Percentiles rank a stretch among this genome's conserved stretches.
These are phyloP conservation scores for Pachypeltis micranthus DNA, from an alignment of 1,140 invertebrate species.

Conservation along the genomic window DNA sequence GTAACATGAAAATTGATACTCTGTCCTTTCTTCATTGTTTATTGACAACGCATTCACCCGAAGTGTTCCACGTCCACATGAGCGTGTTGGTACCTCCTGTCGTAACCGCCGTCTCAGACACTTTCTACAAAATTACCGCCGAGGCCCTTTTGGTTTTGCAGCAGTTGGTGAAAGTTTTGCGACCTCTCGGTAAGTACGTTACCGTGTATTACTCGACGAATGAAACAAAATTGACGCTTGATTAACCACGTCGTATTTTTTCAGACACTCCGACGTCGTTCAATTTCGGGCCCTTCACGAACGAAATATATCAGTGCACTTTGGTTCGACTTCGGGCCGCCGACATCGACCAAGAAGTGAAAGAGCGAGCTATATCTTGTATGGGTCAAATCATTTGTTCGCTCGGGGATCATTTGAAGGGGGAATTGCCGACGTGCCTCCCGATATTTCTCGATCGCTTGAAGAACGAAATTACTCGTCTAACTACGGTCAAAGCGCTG, in stretches of 20 bases:
- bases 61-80: slow-evolving; percentile 70
- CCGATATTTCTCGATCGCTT: slow-evolving; percentile 90
- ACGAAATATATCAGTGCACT: slow-evolving; percentile 73
- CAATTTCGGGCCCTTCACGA: slow-evolving; percentile 66
- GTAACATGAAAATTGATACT: slow-evolving; percentile 98
- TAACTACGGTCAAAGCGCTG: slow-evolving; percentile 91
- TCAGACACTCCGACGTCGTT: slow-evolving; percentile 45
- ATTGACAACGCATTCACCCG: slow-evolving; percentile 67
- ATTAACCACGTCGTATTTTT: slow-evolving; percentile 25
- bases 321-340: slow-evolving; percentile 78
- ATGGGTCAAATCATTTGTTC: slow-evolving; percentile 92
- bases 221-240: too few species aligned
- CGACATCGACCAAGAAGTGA: slow-evolving; percentile 97
- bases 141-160: slow-evolving; percentile 88
- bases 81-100: slow-evolving; percentile 74
- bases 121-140: slow-evolving; percentile 97
- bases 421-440: slow-evolving; percentile 69
- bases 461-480: slow-evolving; percentile 89
- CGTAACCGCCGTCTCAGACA: slow-evolving; percentile 77
- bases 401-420: slow-evolving; percentile 68
- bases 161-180: slow-evolving; percentile 86
- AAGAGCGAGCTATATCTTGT: slow-evolving; percentile 91
- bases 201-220: too few species aligned
- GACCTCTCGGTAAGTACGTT: slow-evolving; percentile 57
- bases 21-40: slow-evolving; percentile 84